Percentiles rank a stretch among this genome's conserved stretches.
Evolutionary conservation across 2,113 vertebrate species (phyloP).

Genomic region (Chunga burmeisteri): DNA sequence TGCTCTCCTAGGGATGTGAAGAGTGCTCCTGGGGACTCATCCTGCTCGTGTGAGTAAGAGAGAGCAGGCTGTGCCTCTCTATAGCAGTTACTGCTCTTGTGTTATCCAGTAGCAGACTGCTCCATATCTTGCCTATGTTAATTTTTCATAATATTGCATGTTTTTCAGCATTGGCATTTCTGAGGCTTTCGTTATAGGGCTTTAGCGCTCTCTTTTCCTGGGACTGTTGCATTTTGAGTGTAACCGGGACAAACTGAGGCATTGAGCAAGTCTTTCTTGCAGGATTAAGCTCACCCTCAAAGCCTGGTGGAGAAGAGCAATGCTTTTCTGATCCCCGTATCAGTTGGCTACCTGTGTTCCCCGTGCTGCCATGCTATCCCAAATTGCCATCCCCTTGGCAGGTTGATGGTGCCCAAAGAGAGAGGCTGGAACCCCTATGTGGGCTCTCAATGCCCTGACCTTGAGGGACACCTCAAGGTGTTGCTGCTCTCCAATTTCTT

Average conservation of each 20-base stretch:
- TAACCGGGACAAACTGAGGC: background rate
- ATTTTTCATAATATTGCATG: background rate
- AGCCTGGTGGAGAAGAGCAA: background rate
- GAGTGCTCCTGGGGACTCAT: background rate
- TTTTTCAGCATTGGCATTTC: background rate
- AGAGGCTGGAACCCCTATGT: background rate
- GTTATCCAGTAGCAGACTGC: background rate
- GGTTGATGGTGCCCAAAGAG: background rate
- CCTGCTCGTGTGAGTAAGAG: background rate
- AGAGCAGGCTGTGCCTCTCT: background rate
- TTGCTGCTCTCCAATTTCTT: background rate
- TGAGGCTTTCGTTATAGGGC: background rate
- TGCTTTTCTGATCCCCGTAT: background rate
- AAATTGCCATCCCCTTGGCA: background rate
- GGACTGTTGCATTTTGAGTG: background rate
- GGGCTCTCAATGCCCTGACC: background rate
- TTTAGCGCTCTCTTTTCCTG: background rate
- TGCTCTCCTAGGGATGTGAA: background rate
- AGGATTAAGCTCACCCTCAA: background rate
- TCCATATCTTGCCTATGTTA: background rate
- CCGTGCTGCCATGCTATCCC: background rate
- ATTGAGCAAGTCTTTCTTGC: background rate
- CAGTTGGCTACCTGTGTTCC: background rate
- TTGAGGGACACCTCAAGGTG: background rate
- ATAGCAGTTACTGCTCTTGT: background rate